Conservation (phyloP, 1,140 invertebrate genomes). For the Caenorhabditis tropicalis region DNA sequence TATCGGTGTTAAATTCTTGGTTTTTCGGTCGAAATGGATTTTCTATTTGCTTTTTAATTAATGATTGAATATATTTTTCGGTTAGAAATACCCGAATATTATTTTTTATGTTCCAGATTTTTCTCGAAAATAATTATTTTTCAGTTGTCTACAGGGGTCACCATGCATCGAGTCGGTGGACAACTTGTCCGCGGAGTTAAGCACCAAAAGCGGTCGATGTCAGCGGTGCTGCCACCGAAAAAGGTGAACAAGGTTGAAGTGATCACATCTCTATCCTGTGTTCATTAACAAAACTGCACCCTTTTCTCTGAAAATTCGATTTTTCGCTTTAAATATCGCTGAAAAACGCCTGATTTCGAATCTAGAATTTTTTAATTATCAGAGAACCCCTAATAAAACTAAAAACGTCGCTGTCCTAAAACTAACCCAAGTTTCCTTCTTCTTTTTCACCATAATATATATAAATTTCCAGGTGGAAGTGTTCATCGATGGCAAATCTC, state of each 20-base stretch:
- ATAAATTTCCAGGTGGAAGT: conserved; percentile 74
- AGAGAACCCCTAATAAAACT: no score
- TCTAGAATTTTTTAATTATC: no score
- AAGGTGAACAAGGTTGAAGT: conserved; percentile 29
- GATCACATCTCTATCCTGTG: not conserved
- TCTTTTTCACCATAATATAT: no score
- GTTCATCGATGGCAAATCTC: conserved; percentile 95
- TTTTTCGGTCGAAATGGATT: not conserved
- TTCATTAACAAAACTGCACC: conserved; percentile 31
- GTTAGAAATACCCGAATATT: not conserved
- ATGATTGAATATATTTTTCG: not conserved
- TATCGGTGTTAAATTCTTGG: not conserved
- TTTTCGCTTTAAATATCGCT: no score
- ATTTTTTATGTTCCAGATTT: not conserved
- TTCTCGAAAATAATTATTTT: not conserved
- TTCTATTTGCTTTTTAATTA: not conserved
- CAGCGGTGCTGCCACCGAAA: not conserved
- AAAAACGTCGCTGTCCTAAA: no score
- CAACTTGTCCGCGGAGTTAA: conserved; percentile 34
- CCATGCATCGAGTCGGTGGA: conserved; percentile 33
- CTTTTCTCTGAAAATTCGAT: no score
- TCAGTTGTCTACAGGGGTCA: conserved; percentile 3
- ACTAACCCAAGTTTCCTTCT: no score
- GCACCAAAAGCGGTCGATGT: conserved; percentile 2
- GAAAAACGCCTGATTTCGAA: not conserved